Evolutionary conservation across 1,140 invertebrate genomes (phyloP).

Genomic region (Drosophila novamexicana): DNA sequence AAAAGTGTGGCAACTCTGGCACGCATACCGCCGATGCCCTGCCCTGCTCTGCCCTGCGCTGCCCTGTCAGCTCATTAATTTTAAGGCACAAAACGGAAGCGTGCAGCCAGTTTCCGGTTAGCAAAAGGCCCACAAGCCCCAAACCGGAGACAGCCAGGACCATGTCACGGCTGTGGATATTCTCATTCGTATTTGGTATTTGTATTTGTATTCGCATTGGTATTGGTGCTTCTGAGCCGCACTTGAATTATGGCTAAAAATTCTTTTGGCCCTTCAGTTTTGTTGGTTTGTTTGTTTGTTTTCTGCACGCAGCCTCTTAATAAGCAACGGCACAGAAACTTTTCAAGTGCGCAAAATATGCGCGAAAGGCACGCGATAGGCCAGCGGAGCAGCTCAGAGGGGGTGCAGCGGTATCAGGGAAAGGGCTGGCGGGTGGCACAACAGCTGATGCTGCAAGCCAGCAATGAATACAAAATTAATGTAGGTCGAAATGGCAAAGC

Average conservation of each 20-base stretch:
- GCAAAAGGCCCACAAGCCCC: slow-evolving; percentile 47
- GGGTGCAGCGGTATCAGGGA: too few species aligned
- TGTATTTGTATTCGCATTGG: slow-evolving; percentile 36
- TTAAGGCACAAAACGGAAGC: slow-evolving; percentile 78
- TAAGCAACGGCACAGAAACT: slow-evolving; percentile 72
- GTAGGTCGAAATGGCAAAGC: slow-evolving; percentile 78
- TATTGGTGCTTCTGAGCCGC: slow-evolving; percentile 50
- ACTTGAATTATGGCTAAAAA: slow-evolving; percentile 75
- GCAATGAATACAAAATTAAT: slow-evolving; percentile 81
- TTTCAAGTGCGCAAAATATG: slow-evolving; percentile 78
- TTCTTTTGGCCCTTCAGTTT: slow-evolving; percentile 56
- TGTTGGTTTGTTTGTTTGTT: slow-evolving; percentile 17
- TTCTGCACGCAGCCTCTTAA: slow-evolving; percentile 56
- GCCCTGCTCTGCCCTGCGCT: not conserved
- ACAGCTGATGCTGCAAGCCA: slow-evolving; percentile 68
- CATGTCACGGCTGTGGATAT: slow-evolving; percentile 54
- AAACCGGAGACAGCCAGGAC: slow-evolving; percentile 63
- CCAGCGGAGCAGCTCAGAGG: too few species aligned
- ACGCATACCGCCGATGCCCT: not conserved
- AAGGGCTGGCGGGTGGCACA: not conserved
- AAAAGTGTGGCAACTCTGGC: slow-evolving; percentile 75
- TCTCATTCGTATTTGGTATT: slow-evolving; percentile 35
- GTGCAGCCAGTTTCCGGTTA: slow-evolving; percentile 77
- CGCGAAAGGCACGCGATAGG: slow-evolving; percentile 58
- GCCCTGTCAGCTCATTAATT: slow-evolving; percentile 75